Base-by-base conservation (phyloP, 2,113 vertebrate species). In the Malurus alboscapulatus region DNA sequence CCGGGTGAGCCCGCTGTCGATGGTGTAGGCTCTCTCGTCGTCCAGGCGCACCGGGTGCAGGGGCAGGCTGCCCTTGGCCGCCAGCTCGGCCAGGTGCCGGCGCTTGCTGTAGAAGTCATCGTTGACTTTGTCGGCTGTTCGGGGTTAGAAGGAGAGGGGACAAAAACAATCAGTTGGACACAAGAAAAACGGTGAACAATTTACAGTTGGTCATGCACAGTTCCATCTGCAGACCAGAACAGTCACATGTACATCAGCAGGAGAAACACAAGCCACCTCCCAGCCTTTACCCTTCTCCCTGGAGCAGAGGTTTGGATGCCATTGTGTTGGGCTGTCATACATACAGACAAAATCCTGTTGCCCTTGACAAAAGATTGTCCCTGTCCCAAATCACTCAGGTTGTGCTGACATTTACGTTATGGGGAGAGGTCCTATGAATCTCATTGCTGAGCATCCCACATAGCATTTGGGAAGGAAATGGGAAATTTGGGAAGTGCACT, bases 71-170 rank as follows among this genome's bases (percentile, higher is more conserved):
- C 99, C 99, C 93, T 99, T 99, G 10, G 98, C 96, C 0, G 99
- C 98, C 95, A 99, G 96, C 93, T 99, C 99, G 0, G 99, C 98
- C 96, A 99, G 98, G 63, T 99, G 98, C 6, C 98, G 98, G 6
- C 98, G 98, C 78, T 99, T 99, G 94, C 95, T 97, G 97, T 99
- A 99, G 97, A 99, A 98, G 95, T 99, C 99, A 1, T 99, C 99
- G 3, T 98, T 99, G 93, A 98, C 98, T 95, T 99, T 99, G 96
- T 99, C 98, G 26, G 99, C 99, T 99, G 38, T 73, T 87, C 53
- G 81, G 53, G 16, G 76, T 68, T 48, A 59, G 24, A 66, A 66
- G 22, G 19, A 25, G 29, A 85, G 34, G 50, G 62, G 42, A 73
- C 27, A 87, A 76, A 59, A 87, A 58, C 38, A 45, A 61, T 97